A percentile compares a stretch with the other conserved stretches of the same genome.
Evolutionary conservation across 1,140 invertebrate species (phyloP).

Genomic region (Drosophila equinoxialis): DNA sequence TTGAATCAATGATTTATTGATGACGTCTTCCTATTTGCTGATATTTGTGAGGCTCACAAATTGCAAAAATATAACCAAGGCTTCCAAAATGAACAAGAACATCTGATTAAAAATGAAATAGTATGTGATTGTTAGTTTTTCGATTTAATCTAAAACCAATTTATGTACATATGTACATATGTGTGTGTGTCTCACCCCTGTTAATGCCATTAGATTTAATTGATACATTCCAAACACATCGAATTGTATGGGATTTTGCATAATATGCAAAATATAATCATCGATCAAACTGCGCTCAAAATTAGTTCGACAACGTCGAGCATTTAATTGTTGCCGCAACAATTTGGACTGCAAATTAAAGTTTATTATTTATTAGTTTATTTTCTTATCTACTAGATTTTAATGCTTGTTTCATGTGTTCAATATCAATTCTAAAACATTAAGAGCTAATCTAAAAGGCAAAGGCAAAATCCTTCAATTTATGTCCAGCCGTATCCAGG

Average conservation of each 20-base stretch:
- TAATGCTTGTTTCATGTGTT: too few species aligned
- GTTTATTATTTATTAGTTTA: too few species aligned
- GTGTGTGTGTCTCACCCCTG: conserved; percentile 27
- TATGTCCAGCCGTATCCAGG: too few species aligned
- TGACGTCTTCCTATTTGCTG: conserved; percentile 8
- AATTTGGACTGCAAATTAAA: conserved; percentile 19
- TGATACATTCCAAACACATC: conserved; percentile 63
- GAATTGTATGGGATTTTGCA: conserved; percentile 65
- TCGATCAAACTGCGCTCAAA: conserved; percentile 35
- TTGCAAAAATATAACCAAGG: conserved; percentile 63
- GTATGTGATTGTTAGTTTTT: background rate
- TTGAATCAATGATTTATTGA: conserved; percentile 20
- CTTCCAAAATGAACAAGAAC: conserved; percentile 66
- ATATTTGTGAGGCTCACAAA: conserved; percentile 46
- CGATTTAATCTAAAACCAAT: too few species aligned
- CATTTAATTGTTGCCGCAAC: conserved; percentile 29
- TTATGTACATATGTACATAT: background rate
- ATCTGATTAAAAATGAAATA: conserved; percentile 37
- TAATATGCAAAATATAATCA: conserved; percentile 59
- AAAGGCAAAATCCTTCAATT: too few species aligned
- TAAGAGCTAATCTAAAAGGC: too few species aligned
- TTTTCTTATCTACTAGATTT: too few species aligned
- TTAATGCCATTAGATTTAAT: conserved; percentile 55
- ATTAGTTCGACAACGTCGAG: background rate
- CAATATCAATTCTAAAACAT: too few species aligned